Base-by-base conservation (phyloP, 2,888 invertebrate genomes). In the Dorcus hopei region DNA sequence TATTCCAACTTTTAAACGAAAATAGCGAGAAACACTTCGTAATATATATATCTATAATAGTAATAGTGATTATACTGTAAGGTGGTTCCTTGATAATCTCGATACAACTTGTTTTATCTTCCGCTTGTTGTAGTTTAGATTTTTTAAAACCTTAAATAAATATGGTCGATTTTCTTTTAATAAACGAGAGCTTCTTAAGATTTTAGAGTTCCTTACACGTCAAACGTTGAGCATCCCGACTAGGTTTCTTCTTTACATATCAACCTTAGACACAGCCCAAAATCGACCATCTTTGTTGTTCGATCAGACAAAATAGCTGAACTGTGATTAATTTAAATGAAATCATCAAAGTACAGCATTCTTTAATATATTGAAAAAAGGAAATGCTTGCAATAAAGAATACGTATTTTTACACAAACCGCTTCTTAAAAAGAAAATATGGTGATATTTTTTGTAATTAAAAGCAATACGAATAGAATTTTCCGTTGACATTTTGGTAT, bases 381-480 rank as follows among this genome's bases (percentile, higher is more conserved):
- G 26, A 71, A 68, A 71, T 72, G 74, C 72, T 73, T 69, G 75
- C 74, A 75, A 74, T 74, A 77, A 66, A 65, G 71, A 69, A 73
- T 68, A 74, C 70, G 74, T 77, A 77, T 77, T 77, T 77, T 77
- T 77, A 76, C 77, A 77, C 76, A 33, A 33, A 72, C 53, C 38
- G 62, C 61, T 61, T 59, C 58, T 62, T 59, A 57, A 60, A 57
- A 63, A 55, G 53, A 61, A 63, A 51, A 52, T 57, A 62, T 53
- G 74, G 78, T 78, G 78, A 78, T 78, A 78, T 78, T 77, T 77
- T 78, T 77, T 73, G 76, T 76, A 77, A 77, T 75, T 73, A 70
- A 74, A 78, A 78, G 78, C 78, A 78, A 78, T 78, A 78, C 72
- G 50, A 59, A 63, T 68, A 64, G 63, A 66, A 70, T 70, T 66